Evolutionary conservation across 2,888 invertebrate species (phyloP).

Genomic region (Uropetala carovei): DNA sequence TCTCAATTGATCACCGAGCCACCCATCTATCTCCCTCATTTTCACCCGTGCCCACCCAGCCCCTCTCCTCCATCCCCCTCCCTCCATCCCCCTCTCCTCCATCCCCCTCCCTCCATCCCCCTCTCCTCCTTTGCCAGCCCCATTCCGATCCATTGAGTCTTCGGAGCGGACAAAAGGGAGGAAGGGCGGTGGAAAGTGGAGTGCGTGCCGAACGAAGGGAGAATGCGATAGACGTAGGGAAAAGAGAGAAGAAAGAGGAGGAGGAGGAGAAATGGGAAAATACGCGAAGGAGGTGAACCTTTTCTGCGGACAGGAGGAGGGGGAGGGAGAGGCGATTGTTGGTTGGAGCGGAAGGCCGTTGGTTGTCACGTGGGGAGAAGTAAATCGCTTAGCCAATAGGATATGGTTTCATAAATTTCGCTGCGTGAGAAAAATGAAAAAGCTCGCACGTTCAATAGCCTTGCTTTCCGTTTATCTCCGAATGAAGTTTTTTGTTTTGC

Average conservation of each 20-base stretch:
- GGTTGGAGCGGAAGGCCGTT: neutral
- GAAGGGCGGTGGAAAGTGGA: neutral
- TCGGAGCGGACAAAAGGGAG: neutral
- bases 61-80: no score
- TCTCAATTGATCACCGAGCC: neutral
- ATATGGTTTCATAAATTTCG: constrained; percentile 40
- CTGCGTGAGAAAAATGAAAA: constrained; percentile 27
- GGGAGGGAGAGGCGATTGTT: neutral
- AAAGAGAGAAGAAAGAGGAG: neutral
- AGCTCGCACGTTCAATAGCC: constrained; percentile 16
- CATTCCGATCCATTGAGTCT: constrained; percentile 50
- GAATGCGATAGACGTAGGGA: neutral
- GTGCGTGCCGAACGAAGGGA: neutral
- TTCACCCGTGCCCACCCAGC: neutral
- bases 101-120: neutral
- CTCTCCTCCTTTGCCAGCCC: neutral
- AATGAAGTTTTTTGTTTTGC: neutral
- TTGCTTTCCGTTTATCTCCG: neutral
- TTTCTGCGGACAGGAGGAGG: neutral
- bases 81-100: neutral
- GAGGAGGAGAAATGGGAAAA: neutral
- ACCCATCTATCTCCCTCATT: neutral
- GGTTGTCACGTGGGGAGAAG: constrained; percentile 17
- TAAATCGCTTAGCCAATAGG: constrained; percentile 51
- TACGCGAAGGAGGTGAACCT: neutral